Evolutionary conservation across 2,797 vertebrate genomes (phyloP), one percentile per base, ranked within the genome.

Genomic region (Lagorchestes hirsutus): DNA sequence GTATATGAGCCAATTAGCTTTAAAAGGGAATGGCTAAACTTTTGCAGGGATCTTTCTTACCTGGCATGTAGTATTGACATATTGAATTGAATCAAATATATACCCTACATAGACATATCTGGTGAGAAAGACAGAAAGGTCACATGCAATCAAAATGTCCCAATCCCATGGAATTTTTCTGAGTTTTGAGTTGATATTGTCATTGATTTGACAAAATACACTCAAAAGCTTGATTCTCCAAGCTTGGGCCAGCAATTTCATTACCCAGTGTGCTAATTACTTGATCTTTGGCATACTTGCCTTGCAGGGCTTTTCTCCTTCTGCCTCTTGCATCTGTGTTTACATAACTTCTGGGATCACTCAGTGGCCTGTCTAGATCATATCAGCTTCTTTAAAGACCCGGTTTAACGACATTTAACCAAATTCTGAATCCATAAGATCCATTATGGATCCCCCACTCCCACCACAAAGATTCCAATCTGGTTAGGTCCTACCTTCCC

Each of bases 351-450:
- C 96, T 96, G 95, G 90, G 92, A 98, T 96, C 62, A 24, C 96
- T 98, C 97, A 97, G 96, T 97, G 96, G 95, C 92, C 98, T 96
- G 96, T 93, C 98, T 52, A 92, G 95, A 96, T 95, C 94, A 92
- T 98, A 98, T 98, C 95, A 98, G 95, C 97, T 98, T 96, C 97
- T 98, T 99, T 98, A 97, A 98, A 98, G 98, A 97, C 92, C 56
- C 96, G 95, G 97, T 97, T 97, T 97, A 96, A 94, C 1, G 96
- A 97, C 98, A 96, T 97, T 98, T 98, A 98, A 98, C 96, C 94
- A 98, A 98, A 98, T 93, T 96, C 96, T 97, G 97, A 96, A 95
- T 98, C 98, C 97, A 97, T 97, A 96, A 96, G 96, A 98, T 98
- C 95, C 92, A 97, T 98, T 98, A 96, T 82, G 74, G 40, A 46